Percentiles rank a stretch among this genome's conserved stretches.
Conservation (phyloP, 2,888 invertebrate genomes). For the Trichacis sp. region DNA sequence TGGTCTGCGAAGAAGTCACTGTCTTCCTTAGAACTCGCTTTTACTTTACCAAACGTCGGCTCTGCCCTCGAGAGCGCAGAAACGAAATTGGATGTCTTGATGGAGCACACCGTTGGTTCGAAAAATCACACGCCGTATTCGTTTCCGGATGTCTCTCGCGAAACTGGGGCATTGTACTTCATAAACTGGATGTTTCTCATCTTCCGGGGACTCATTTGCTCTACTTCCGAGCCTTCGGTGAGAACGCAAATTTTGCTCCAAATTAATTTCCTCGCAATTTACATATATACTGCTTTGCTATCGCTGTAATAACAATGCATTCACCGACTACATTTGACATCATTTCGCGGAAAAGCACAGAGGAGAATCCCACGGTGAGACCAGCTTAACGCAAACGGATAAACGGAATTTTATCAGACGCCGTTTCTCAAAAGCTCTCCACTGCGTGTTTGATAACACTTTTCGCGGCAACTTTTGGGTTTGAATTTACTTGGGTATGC, state of each 20-base stretch:
- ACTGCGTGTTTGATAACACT: neutral
- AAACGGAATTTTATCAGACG: neutral
- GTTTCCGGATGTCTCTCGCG: neutral
- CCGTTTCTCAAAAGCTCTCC: neutral
- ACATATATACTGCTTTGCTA: conserved; percentile 47
- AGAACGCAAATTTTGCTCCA: conserved; percentile 43
- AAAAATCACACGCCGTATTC: neutral
- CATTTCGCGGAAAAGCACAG: neutral
- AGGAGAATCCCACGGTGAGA: neutral
- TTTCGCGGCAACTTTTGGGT: neutral
- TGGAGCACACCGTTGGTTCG: neutral
- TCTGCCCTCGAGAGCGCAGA: too few relatives aligned
- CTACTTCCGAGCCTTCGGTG: conserved; percentile 7
- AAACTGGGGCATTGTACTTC: conserved; percentile 51
- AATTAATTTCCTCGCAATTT: conserved; percentile 55
- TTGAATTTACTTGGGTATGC: neutral
- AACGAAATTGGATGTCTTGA: too few relatives aligned
- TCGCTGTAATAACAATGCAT: conserved; percentile 49
- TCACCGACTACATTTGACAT: conserved; percentile 15
- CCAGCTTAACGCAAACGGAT: conserved; percentile 3
- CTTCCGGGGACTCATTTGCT: conserved; percentile 17
- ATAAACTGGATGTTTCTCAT: conserved; percentile 41
- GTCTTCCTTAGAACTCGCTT: too few relatives aligned
- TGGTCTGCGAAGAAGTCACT: neutral
- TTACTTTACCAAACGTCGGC: too few relatives aligned